Evolutionary conservation across 1,140 invertebrate genomes (phyloP), one percentile per base, ranked within the genome.

Genomic region (Bombus balteatus): DNA sequence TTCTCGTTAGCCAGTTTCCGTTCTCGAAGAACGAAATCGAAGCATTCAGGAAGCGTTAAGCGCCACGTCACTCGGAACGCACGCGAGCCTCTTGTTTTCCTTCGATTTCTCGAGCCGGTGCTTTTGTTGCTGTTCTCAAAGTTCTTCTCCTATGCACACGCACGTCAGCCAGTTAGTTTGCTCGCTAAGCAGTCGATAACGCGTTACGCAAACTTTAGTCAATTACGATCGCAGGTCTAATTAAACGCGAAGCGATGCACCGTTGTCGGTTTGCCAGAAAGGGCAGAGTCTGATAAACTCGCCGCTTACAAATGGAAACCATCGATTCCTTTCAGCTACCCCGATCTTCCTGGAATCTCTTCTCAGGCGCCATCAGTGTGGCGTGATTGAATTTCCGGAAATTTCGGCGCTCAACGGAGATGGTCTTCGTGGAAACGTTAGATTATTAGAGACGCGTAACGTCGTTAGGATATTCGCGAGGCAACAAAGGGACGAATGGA

Each of bases 211-310:
- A 88, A 89, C 74, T 37, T 57, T 57, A 74, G 62, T 75, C 83
- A 73, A 89, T 89, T 89, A 89, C 87, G 74, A 74, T 25, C 43
- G 43, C 41, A 76, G 72, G 59, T 89, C 87, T 89, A 89, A 89
- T 89, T 89, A 89, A 78, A 88, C 78, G 68, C 65, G 76, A 59
- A 39, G 62, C 71, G 62, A n/a, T 41, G 74, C 82, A 79, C 43
- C 68, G 68, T 4, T 39, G n/a, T 32, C 41, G 28, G 25, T n/a
- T 18, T 39, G 41, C 28, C 28, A 10, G 34, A 22, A 66, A 6
- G 15, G 18, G 66, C 9, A 34, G 18, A 22, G 8, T 37, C 4
- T 22, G 25, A 25, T 6, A 22, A 39, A 34, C 34, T 18, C 37
- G 22, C 39, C 34, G 68, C 37, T 10, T 28, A 22, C 1, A 22